Conservation (phyloP, 1,140 invertebrate species). For the Calephelis virginiensis region DNA sequence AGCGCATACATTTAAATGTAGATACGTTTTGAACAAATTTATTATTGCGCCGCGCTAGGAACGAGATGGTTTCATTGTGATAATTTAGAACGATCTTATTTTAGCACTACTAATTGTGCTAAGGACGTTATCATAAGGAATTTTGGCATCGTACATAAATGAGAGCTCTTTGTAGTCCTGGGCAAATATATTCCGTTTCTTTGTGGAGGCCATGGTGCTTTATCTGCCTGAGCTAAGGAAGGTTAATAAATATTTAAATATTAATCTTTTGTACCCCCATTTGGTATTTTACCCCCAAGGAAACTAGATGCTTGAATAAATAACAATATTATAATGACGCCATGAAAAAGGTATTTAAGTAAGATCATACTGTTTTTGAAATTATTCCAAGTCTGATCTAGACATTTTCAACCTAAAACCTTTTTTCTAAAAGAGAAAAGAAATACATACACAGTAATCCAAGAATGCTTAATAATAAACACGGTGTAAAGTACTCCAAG, state of each 20-base stretch:
- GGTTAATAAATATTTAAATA: constrained; percentile 4
- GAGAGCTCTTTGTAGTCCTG: constrained; percentile 18
- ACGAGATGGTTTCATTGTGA: constrained; percentile 39
- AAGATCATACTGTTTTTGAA: too few relatives aligned
- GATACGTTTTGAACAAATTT: constrained; percentile 38
- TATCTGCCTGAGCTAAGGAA: neutral
- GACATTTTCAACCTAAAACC: too few relatives aligned
- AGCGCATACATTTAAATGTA: constrained; percentile 33
- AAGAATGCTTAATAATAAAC: too few relatives aligned
- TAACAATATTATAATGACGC: too few relatives aligned
- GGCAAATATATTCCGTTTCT: constrained; percentile 13
- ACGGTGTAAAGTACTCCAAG: too few relatives aligned
- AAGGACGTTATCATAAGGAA: constrained; percentile 38
- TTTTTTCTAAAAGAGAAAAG: too few relatives aligned
- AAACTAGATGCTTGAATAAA: too few relatives aligned
- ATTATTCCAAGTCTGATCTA: too few relatives aligned
- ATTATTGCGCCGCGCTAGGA: constrained; percentile 36
- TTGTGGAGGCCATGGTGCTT: neutral
- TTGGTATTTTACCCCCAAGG: neutral
- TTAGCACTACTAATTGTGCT: constrained; percentile 42
- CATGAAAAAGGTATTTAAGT: too few relatives aligned
- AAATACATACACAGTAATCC: too few relatives aligned
- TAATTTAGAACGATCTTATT: constrained; percentile 42
- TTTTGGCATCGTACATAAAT: constrained; percentile 37
- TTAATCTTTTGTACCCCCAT: neutral